Percentiles rank a stretch among this genome's conserved stretches.
These are phyloP conservation scores for Apocrypta bakeri DNA, from an alignment of 1,140 invertebrate genomes.

Conservation along the genomic window DNA sequence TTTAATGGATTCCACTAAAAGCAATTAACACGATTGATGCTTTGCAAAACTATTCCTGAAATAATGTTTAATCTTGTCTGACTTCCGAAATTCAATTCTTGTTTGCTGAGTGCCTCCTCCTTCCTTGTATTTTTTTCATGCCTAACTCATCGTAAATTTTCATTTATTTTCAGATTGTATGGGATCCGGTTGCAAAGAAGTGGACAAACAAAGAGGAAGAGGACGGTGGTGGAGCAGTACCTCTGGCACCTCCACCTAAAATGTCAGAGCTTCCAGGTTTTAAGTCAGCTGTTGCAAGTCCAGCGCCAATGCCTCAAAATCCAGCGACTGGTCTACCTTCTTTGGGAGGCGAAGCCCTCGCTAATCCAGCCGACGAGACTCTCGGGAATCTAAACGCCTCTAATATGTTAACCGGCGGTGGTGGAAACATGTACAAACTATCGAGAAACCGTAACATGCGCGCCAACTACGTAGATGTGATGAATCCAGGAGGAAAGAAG, in stretches of 20 bases:
- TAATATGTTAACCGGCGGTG: constrained; percentile 73
- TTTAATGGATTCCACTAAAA: constrained; percentile 34
- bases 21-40: constrained; percentile 11
- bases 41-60: not conserved
- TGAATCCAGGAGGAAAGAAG: constrained; percentile 77
- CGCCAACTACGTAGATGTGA: constrained; percentile 86
- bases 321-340: not conserved
- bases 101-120: not conserved
- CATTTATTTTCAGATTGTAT: constrained; percentile 84
- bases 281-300: constrained; percentile 37
- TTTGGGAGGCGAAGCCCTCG: not conserved
- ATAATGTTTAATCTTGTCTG: not conserved
- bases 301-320: not conserved
- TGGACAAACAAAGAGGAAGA: constrained; percentile 91
- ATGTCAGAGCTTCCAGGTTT: constrained; percentile 76
- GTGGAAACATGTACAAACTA: constrained; percentile 85
- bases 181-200: constrained; percentile 88
- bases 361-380: not conserved
- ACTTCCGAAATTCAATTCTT: not conserved
- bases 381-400: constrained; percentile 60
- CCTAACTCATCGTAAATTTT: not conserved
- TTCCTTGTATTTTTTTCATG: not conserved
- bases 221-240: constrained; percentile 76
- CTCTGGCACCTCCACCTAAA: constrained; percentile 86
- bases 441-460: constrained; percentile 83